Conservation (phyloP, 2,888 invertebrate species). For the Hofmannophila pseudospretella region DNA sequence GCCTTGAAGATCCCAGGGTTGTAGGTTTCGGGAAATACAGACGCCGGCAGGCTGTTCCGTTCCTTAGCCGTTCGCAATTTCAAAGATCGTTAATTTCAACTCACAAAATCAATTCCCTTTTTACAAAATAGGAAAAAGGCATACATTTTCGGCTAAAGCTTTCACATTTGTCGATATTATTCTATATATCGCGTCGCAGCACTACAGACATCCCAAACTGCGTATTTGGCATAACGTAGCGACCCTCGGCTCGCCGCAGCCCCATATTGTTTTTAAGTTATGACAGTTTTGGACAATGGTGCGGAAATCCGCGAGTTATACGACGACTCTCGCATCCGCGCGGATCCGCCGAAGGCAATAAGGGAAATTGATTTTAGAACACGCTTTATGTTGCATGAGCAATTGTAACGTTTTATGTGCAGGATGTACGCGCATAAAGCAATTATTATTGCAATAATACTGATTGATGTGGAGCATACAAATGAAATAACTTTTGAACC, state of each 20-base stretch:
- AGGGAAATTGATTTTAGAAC: constrained; percentile 3
- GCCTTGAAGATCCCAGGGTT: too few relatives aligned
- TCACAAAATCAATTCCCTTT: too few relatives aligned
- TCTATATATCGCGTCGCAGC: neutral
- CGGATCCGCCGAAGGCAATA: neutral
- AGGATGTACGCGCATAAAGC: neutral
- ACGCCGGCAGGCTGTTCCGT: too few relatives aligned
- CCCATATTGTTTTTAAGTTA: constrained; percentile 67
- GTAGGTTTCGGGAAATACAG: too few relatives aligned
- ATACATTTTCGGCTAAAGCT: too few relatives aligned
- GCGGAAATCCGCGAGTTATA: constrained; percentile 39
- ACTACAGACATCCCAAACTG: constrained; percentile 8
- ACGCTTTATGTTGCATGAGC: constrained; percentile 4
- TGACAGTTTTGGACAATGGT: constrained; percentile 59
- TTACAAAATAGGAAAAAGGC: too few relatives aligned
- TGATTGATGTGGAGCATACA: too few relatives aligned
- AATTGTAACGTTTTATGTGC: neutral
- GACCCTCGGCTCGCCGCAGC: constrained; percentile 17
- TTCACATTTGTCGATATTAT: neutral
- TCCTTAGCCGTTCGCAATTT: too few relatives aligned
- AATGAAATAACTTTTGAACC: too few relatives aligned
- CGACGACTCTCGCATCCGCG: constrained; percentile 9
- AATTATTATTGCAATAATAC: too few relatives aligned
- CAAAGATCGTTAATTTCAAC: too few relatives aligned
- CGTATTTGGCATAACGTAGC: constrained; percentile 33